These are phyloP conservation scores for Gambelia wislizenii DNA, from an alignment of 2,797 vertebrate species.

Conservation along the genomic window DNA sequence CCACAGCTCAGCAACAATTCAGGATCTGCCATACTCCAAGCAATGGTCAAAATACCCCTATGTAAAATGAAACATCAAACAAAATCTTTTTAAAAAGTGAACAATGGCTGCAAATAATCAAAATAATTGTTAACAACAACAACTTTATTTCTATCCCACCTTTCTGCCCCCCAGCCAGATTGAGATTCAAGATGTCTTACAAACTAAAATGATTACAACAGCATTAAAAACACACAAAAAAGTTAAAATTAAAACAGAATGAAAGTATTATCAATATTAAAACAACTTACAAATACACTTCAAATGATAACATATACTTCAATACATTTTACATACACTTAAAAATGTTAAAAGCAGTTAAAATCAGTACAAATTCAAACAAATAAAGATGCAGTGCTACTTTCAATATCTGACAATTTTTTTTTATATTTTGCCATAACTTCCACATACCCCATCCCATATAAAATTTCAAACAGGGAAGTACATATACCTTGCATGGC, in stretches of 20 bases:
- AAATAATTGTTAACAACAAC: too few relatives aligned
- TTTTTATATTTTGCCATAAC: neutral
- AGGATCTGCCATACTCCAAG: constrained; percentile 94
- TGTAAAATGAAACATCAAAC: constrained; percentile 34
- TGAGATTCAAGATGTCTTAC: too few relatives aligned
- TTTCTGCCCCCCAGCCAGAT: too few relatives aligned
- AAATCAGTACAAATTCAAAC: neutral
- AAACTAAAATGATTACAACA: too few relatives aligned
- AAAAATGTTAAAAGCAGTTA: too few relatives aligned
- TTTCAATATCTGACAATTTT: neutral
- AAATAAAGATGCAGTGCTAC: neutral
- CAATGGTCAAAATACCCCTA: constrained; percentile 93
- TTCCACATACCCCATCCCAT: neutral
- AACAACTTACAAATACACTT: too few relatives aligned
- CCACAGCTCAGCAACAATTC: constrained; percentile 96
- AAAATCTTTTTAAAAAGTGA: neutral
- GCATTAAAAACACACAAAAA: too few relatives aligned
- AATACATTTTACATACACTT: too few relatives aligned
- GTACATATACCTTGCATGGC: constrained; percentile 88
- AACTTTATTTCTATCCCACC: too few relatives aligned
- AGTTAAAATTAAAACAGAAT: too few relatives aligned
- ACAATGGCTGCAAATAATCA: neutral
- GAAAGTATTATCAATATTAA: too few relatives aligned
- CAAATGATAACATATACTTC: too few relatives aligned
- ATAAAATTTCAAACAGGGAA: neutral